These are phyloP conservation scores for Norana najaformis DNA, from an alignment of 2,888 invertebrate genomes.

Conservation along the genomic window DNA sequence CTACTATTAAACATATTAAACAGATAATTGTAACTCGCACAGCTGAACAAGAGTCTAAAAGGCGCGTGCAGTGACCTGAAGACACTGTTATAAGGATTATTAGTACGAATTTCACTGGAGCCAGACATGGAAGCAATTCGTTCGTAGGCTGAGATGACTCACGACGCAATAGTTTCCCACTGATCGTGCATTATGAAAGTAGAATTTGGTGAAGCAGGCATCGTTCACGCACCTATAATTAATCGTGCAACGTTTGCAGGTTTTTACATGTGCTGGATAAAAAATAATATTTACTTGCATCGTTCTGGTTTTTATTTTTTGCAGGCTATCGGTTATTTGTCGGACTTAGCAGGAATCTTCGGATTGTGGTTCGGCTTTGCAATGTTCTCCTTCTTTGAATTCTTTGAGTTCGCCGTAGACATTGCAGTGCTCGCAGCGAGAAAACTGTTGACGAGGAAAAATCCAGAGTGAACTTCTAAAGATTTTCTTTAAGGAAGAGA, in stretches of 20 bases:
- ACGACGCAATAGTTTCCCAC: too few relatives aligned
- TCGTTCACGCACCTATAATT: not conserved
- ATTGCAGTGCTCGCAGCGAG: slow-evolving; percentile 20
- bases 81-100: too few relatives aligned
- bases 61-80: too few relatives aligned
- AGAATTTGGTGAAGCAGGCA: not conserved
- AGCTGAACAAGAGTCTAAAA: too few relatives aligned
- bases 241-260: not conserved
- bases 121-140: too few relatives aligned
- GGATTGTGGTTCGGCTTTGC: slow-evolving; percentile 38
- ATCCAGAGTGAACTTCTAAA: not conserved
- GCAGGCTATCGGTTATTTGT: slow-evolving; percentile 16
- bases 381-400: slow-evolving; percentile 34
- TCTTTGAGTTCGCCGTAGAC: slow-evolving; percentile 30
- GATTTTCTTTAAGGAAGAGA: not conserved
- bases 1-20: too few relatives aligned
- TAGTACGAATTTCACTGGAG: too few relatives aligned
- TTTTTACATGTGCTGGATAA: slow-evolving; percentile 13
- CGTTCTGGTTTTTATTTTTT: not conserved
- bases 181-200: too few relatives aligned
- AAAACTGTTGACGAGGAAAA: not conserved
- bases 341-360: slow-evolving; percentile 33
- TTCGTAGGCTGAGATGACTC: too few relatives aligned
- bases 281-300: not conserved
- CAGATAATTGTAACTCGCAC: too few relatives aligned